Evolutionary conservation across 2,113 vertebrate species (phyloP), one percentile per base, ranked within the genome.

Genomic region (Gopherus flavomarginatus): DNA sequence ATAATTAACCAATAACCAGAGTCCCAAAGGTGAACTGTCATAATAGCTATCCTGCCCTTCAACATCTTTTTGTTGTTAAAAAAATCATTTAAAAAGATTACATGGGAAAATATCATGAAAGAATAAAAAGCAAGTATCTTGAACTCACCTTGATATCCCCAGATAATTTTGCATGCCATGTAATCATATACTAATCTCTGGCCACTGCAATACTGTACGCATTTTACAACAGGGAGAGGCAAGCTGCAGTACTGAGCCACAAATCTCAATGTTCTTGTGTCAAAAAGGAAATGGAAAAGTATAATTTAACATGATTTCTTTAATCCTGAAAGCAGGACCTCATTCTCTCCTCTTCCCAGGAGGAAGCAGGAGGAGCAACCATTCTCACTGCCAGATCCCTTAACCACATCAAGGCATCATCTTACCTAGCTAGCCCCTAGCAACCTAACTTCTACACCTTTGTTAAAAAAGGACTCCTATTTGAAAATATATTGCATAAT

Each of bases 121-220:
- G 35, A 72, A n/a, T 19, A 22, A 72, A 38, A 29, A 12, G 11
- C 35, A 72, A 42, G 6, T 1, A 4, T 17, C 57, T 19, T 50
- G 27, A 92, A 29, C 6, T 59, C 44, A 11, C 38, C 79, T 52
- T 27, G 44, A 10, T 72, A n/a, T 72, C 35, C 17, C 65, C 22
- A n/a, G 35, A 47, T 13, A 27, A 22, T 7, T 22, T 2, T 0
- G 13, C 5, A 35, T 21, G 24, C 44, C 11, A 44, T 72, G 19
- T 78, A 78, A 78, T 78, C 42, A 13, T 11, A 1, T 1, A 13
- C 24, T 54, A 24, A 27, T 5, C 77, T 62, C 11, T 49, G 31
- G 2, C 81, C 8, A 3, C 0, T 1, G 11, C 8, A 11, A 47
- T 11, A 16, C 7, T n/a, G 11, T 52, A 19, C 3, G 3, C 11